These are phyloP conservation scores for Amyelois transitella DNA, from an alignment of 1,140 invertebrate species.

Conservation along the genomic window DNA sequence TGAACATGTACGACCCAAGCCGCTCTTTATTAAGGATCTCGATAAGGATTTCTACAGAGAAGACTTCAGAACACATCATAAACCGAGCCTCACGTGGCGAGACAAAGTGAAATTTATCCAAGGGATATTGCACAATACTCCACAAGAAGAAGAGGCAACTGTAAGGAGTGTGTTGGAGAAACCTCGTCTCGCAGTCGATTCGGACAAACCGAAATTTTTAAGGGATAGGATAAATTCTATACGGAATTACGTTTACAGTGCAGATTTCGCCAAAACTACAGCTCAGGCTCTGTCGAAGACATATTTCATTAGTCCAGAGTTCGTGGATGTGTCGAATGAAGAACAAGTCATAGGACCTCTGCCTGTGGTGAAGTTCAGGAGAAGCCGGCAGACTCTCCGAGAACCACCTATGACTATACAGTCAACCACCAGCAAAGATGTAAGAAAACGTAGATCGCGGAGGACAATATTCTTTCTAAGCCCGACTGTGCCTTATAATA, in stretches of 20 bases:
- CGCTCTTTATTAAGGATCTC: conserved; percentile 3
- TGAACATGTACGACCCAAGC: conserved; percentile 1
- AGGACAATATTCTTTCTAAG: conserved; percentile 59
- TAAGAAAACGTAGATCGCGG: conserved; percentile 14
- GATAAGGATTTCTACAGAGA: conserved; percentile 28
- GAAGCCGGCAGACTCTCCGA: conserved; percentile 4
- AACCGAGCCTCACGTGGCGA: conserved; percentile 15
- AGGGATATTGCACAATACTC: conserved; percentile 8
- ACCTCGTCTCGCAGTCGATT: neutral
- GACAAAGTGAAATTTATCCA: conserved; percentile 27
- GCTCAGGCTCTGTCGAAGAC: neutral
- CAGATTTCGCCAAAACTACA: conserved; percentile 7
- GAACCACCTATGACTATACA: conserved; percentile 2
- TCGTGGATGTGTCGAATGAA: neutral
- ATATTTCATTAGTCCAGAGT: neutral
- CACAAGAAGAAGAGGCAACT: neutral
- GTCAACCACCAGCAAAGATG: neutral
- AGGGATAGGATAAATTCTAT: conserved; percentile 39
- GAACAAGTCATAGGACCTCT: neutral
- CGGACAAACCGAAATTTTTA: conserved; percentile 29
- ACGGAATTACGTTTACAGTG: conserved; percentile 28
- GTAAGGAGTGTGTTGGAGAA: neutral
- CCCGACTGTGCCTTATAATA: conserved; percentile 49
- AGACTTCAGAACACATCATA: conserved; percentile 14
- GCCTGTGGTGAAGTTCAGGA: neutral